phyloP scores from a whole-genome alignment of 2,888 invertebrate species.

The Tetanocera ferruginea region DNA sequence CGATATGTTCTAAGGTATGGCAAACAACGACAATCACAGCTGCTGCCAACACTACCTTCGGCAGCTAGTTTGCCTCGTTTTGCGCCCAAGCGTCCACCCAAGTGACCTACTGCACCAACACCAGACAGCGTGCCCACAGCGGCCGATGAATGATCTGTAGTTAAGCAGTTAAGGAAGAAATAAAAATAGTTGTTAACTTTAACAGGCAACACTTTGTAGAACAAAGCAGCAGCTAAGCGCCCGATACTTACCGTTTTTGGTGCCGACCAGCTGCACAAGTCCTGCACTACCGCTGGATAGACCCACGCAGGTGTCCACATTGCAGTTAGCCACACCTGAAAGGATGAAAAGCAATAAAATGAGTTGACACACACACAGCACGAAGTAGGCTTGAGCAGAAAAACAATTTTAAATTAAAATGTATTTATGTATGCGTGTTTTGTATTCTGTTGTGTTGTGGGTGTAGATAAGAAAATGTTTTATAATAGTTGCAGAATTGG shows the following conservation, averaged over 20 bases:
- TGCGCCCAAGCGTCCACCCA: constrained; percentile 17
- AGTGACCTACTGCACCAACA: constrained; percentile 25
- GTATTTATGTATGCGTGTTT: no score
- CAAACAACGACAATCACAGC: constrained; percentile 84
- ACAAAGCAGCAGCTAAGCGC: constrained; percentile 47
- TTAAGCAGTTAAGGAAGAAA: neutral
- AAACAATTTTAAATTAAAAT: neutral
- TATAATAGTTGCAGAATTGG: no score
- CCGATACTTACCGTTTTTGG: constrained; percentile 60
- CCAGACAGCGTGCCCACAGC: constrained; percentile 16
- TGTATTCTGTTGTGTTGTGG: no score
- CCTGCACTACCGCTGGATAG: constrained; percentile 70
- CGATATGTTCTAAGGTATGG: constrained; percentile 83
- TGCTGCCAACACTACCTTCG: constrained; percentile 49
- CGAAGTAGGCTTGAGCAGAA: neutral
- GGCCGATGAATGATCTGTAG: constrained; percentile 8
- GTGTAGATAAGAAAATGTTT: no score
- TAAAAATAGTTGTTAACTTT: neutral
- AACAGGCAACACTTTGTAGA: neutral
- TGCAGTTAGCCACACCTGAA: constrained; percentile 64
- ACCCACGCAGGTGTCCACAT: constrained; percentile 69
- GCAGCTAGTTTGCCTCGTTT: constrained; percentile 3
- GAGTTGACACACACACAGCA: neutral
- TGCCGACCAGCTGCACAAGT: constrained; percentile 56
- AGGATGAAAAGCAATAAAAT: neutral